A percentile compares a stretch with the other conserved stretches of the same genome.
Conservation (phyloP, 1,140 invertebrate genomes). For the Marisa cornuarietis region DNA sequence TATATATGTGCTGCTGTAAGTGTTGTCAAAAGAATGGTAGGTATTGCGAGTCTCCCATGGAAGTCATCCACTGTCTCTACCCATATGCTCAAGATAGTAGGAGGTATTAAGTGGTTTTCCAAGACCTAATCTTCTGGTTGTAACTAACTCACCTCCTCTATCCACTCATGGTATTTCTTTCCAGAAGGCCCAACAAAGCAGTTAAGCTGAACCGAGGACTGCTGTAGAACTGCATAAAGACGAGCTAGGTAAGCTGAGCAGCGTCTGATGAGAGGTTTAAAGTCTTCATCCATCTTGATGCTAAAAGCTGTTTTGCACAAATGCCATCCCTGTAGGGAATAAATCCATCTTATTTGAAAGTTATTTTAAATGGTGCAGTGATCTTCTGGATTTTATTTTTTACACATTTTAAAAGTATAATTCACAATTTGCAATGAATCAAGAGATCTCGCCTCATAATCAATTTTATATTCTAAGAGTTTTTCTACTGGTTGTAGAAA, state of each 20-base stretch:
- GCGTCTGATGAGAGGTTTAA: constrained; percentile 39
- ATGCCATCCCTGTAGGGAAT: constrained; percentile 55
- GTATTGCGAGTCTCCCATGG: too few species aligned
- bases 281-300: constrained; percentile 37
- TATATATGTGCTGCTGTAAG: too few species aligned
- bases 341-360: constrained; percentile 2
- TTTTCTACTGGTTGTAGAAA: too few species aligned
- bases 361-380: not conserved
- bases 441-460: constrained; percentile 23
- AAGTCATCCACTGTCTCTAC: not conserved
- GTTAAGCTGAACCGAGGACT: constrained; percentile 52
- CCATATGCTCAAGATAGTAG: not conserved
- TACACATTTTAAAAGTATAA: not conserved
- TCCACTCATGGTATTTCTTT: constrained; percentile 45
- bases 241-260: constrained; percentile 51
- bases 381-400: not conserved
- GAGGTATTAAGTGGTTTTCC: not conserved
- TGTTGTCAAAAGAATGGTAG: not conserved
- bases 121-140: too few species aligned
- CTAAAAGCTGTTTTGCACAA: constrained; percentile 34
- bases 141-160: constrained; percentile 42
- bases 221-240: constrained; percentile 52
- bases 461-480: not conserved
- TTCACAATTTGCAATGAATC: constrained; percentile 19
- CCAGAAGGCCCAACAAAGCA: constrained; percentile 45